phyloP scores from a whole-genome alignment of 2,797 vertebrate species.

The Lycodopsis pacificus region DNA sequence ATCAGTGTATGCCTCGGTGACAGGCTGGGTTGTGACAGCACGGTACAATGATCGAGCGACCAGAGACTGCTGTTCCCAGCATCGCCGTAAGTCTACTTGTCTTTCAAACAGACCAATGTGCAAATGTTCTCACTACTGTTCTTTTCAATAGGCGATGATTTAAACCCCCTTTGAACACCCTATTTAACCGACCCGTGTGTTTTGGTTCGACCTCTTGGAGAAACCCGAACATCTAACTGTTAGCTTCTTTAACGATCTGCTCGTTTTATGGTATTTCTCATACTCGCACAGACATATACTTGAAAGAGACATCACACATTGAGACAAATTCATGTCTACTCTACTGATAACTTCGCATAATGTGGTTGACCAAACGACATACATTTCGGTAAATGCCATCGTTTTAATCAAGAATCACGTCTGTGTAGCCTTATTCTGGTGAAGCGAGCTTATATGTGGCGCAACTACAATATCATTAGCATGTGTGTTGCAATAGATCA shows the following conservation, averaged over 20 bases:
- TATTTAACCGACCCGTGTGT: background rate
- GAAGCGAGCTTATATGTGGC: background rate
- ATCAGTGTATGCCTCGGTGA: constrained; percentile 64
- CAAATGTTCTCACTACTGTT: background rate
- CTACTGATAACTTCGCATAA: background rate
- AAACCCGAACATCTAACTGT: background rate
- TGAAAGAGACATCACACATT: background rate
- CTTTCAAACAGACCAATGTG: background rate
- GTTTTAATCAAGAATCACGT: constrained; percentile 6
- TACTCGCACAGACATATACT: accelerated
- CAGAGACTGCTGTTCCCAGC: constrained; percentile 83
- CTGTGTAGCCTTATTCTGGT: background rate
- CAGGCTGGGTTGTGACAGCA: constrained; percentile 76
- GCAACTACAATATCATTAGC: background rate
- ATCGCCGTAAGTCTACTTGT: constrained; percentile 83
- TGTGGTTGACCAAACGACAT: background rate
- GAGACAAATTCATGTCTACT: accelerated
- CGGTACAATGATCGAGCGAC: constrained; percentile 85
- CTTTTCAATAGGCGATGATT: accelerated
- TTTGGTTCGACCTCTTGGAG: background rate
- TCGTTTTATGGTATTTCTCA: background rate
- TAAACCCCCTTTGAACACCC: accelerated
- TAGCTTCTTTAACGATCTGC: background rate
- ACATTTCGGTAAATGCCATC: background rate
- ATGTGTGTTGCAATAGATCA: background rate